These are phyloP conservation scores for Heptranchias perlo DNA, from an alignment of 2,113 vertebrate genomes.

Conservation along the genomic window DNA sequence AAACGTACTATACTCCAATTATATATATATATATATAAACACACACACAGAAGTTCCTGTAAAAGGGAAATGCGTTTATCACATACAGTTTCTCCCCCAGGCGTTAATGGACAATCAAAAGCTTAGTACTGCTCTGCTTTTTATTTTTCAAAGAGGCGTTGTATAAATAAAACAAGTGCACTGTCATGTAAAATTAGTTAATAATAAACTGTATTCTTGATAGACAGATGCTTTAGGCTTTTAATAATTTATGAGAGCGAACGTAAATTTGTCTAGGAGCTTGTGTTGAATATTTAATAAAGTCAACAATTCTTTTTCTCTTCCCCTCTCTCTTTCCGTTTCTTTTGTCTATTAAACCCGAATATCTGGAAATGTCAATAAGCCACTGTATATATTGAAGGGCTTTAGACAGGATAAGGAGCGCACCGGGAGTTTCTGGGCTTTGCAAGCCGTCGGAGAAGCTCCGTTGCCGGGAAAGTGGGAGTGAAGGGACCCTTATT, in stretches of 20 bases:
- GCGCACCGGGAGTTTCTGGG: background rate
- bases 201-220: slow-evolving; percentile 54
- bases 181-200: slow-evolving; percentile 47
- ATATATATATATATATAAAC: background rate
- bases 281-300: slow-evolving; percentile 40
- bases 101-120: background rate
- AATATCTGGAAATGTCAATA: background rate
- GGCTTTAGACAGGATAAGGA: background rate
- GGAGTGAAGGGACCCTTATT: background rate
- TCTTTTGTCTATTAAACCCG: background rate
- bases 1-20: too few relatives aligned
- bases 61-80: background rate
- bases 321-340: background rate
- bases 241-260: slow-evolving; percentile 47
- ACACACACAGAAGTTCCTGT: background rate
- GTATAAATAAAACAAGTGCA: slow-evolving; percentile 43
- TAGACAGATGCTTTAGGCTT: slow-evolving; percentile 51
- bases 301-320: slow-evolving; percentile 17
- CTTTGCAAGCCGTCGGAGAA: background rate
- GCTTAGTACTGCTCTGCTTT: too few relatives aligned
- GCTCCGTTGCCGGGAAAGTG: background rate
- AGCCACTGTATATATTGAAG: background rate
- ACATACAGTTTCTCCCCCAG: background rate
- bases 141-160: slow-evolving; percentile 35
- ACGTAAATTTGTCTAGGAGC: slow-evolving; percentile 42